Percentiles rank a stretch among this genome's conserved stretches.
Conservation (phyloP, 2,888 invertebrate species). For the Dichetophora obliterata region DNA sequence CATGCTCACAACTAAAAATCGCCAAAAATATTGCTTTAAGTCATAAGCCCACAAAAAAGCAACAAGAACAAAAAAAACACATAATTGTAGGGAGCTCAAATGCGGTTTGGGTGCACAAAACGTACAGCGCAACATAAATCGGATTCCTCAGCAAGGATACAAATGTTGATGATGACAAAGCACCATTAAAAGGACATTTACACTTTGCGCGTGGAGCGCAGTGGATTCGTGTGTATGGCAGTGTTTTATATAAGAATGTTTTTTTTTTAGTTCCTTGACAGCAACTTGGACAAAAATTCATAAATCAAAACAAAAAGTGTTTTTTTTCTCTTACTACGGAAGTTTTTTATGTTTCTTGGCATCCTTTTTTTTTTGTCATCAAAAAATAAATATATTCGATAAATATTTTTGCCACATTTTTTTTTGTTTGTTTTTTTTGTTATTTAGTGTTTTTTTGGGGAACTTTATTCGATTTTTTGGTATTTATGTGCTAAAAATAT, state of each 20-base stretch:
- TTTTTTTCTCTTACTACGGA: not conserved
- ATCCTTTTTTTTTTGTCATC: not conserved
- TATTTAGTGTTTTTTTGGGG: not conserved
- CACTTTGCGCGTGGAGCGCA: slow-evolving; percentile 50
- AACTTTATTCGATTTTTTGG: not conserved
- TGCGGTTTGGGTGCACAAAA: not conserved
- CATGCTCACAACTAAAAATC: not conserved
- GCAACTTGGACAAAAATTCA: slow-evolving; percentile 28
- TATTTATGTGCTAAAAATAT: not conserved
- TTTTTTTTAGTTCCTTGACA: not conserved
- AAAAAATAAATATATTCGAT: slow-evolving; percentile 23
- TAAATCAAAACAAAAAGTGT: slow-evolving; percentile 42
- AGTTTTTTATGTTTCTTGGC: not conserved
- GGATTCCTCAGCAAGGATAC: slow-evolving; percentile 41
- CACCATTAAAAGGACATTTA: slow-evolving; percentile 64
- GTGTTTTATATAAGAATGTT: not conserved
- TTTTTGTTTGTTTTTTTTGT: not conserved
- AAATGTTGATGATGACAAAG: slow-evolving; percentile 66
- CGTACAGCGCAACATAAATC: not conserved
- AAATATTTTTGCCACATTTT: slow-evolving; percentile 12
- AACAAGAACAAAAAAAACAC: not conserved
- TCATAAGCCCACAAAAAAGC: not conserved
- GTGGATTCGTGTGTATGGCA: not conserved
- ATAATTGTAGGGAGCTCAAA: too few species aligned
- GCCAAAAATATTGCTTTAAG: not conserved